Base-by-base conservation (phyloP, 1,140 invertebrate genomes). In the Drusus annulatus region DNA sequence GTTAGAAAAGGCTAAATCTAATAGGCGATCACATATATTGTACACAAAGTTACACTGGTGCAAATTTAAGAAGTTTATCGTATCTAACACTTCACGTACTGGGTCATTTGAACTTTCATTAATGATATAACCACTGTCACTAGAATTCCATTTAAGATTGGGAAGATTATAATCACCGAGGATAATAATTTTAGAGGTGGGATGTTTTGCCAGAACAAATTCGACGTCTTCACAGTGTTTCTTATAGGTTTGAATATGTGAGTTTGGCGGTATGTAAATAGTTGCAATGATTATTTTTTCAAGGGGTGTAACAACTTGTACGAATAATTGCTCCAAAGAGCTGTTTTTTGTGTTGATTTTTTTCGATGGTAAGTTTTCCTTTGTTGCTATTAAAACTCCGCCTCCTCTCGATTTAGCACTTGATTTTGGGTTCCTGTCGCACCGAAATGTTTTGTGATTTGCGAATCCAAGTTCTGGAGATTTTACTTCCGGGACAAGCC, bases 181-280 rank as follows among this genome's bases (percentile, higher is more conserved):
- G 3, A 60, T 3, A 21, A 60, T n/a, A 21, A 60, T 17, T 60
- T 60, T 17, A 13, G 56, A 21, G 2, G 17, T 60, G 4, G 56
- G 56, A 19, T 60, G n/a, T 23, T 60, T 21, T 19, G 17, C 7
- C 2, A 28, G 2, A 5, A 5, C 2, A 28, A 28, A 28, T 28
- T 28, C 56, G 23, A 60, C 23, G 19, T 21, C 56, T 60, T 60
- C 56, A 60, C 17, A 60, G 23, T 60, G 56, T 21, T 60, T 60
- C 8, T 60, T 60, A 8, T 60, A 60, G 3, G 17, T 19, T 13
- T 13, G 10, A 23, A 60, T 60, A 19, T 60, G 19, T 23, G 56
- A 60, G 19, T 60, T 60, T 17, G 19, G 17, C 8, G 56, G 56
- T 4, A 60, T 19, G 23, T 60, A 60, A 23, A 60, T 23, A 17